Evolutionary conservation across 2,888 invertebrate species (phyloP), one percentile per base, ranked within the genome.

Genomic region (Nomada goodeniana): DNA sequence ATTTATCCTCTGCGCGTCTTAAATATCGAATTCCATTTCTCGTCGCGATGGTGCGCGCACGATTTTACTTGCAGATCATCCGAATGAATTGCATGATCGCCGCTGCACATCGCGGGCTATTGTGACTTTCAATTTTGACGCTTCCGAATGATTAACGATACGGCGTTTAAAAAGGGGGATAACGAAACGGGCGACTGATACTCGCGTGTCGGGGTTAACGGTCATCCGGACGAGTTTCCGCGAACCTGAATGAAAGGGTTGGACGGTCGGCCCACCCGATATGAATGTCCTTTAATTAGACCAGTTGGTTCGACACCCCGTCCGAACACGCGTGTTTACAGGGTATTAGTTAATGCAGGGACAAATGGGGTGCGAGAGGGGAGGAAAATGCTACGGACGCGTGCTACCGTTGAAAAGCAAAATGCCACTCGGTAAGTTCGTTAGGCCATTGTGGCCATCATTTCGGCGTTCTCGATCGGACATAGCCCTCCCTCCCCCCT

Each of bases 391-490:
- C 26, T 61, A 73, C 64, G 72, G 83, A 64, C 85, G 82, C 87
- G 86, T 84, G 87, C 84, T 89, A 87, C 86, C 90, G 89, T 90
- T 87, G 87, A 67, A 77, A 80, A 84, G 69, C 53, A 63, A 90
- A 89, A 90, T 89, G 91, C 88, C 84, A 87, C 89, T 87, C 84
- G 90, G 87, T 86, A 81, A 89, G 92, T 92, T 92, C 92, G 89
- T 92, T 92, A 91, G 85, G 81, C 70, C 76, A 91, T 91, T 91
- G 91, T 91, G 83, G 76, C 68, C 81, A 81, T 88, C 82, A n/a
- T 82, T 86, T 78, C 60, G 60, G 23, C 69, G 53, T 50, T 76
- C 81, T 80, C 85, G 78, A 85, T 83, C 82, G 83, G 78, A 60
- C 80, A 44, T 81, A 78, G 79, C 77, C 76, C 80, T 55, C 52